phyloP scores from a whole-genome alignment of 2,113 vertebrate species.

The Neolamprologus devosi region DNA sequence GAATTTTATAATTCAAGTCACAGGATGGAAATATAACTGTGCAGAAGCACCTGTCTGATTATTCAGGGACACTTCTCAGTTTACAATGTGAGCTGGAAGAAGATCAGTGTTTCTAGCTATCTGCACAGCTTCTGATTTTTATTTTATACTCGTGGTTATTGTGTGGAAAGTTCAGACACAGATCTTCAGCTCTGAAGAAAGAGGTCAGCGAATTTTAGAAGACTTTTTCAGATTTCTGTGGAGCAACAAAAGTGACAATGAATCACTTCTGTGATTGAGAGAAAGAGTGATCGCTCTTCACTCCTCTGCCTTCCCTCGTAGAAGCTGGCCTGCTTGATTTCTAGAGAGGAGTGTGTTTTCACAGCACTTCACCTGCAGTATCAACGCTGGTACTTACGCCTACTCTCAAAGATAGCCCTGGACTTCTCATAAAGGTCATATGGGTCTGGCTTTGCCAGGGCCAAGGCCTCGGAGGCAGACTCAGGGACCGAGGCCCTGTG shows the following conservation, averaged over 20 bases:
- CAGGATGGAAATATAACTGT: not conserved
- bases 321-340: not conserved
- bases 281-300: not conserved
- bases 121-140: not conserved
- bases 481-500: slow-evolving; percentile 90
- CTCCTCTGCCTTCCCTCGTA: not conserved
- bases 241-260: not conserved
- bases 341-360: not conserved
- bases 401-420: slow-evolving; percentile 98
- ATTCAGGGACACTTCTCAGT: not conserved
- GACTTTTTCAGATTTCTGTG: not conserved
- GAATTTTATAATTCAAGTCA: not conserved
- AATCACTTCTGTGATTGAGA: not conserved
- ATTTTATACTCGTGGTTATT: not conserved
- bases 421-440: slow-evolving; percentile 97
- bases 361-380: not conserved
- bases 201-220: not conserved
- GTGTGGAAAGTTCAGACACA: not conserved
- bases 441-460: slow-evolving; percentile 87
- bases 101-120: not conserved
- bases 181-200: not conserved
- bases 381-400: slow-evolving; percentile 88
- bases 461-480: slow-evolving; percentile 83
- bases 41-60: not conserved
- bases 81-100: not conserved